Percentiles rank a stretch among this genome's conserved stretches.
Evolutionary conservation across 2,888 invertebrate species (phyloP).

Genomic region (Halocaridina rubra): DNA sequence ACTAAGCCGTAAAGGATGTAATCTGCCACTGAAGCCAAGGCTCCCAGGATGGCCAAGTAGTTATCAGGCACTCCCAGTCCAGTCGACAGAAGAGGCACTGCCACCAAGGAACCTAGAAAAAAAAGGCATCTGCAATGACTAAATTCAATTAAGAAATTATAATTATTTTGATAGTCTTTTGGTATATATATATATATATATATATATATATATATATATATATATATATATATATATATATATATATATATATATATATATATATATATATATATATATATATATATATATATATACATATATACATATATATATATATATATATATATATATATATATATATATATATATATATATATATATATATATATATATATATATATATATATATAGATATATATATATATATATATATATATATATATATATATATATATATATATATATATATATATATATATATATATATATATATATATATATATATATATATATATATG

Average conservation of each 20-base stretch:
- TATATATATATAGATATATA: no score
- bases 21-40: conserved; percentile 50
- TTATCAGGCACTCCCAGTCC: conserved; percentile 47
- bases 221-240: conserved; percentile 9
- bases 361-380: no score
- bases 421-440: no score
- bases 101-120: conserved; percentile 39
- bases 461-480: no score
- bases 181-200: not conserved
- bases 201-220: conserved; percentile 2
- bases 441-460: no score
- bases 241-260: conserved; percentile 12
- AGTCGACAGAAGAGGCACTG: conserved; percentile 35
- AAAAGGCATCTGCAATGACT: not conserved
- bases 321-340: not conserved
- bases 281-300: conserved; percentile 1
- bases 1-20: conserved; percentile 58
- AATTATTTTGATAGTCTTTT: not conserved
- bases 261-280: conserved; percentile 23
- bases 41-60: conserved; percentile 54
- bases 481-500: no score
- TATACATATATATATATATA: conserved; percentile 15
- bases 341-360: not conserved
- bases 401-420: no score
- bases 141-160: no score